Evolutionary conservation across 2,888 invertebrate species (phyloP).

Genomic region (Oegoconia quadripuncta): DNA sequence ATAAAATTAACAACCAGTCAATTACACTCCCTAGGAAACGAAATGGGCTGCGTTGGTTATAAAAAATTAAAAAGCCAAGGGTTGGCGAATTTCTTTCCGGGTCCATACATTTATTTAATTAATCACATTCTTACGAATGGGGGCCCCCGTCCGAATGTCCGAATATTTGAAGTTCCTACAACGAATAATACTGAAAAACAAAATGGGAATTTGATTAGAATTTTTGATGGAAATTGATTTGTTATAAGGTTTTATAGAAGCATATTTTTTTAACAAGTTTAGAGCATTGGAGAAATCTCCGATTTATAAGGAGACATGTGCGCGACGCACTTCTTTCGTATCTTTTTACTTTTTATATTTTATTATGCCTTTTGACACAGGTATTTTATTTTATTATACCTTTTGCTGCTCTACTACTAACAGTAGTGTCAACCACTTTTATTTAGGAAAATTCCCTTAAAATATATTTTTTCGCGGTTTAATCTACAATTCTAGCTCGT

Average conservation of each 20-base stretch:
- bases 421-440: too few relatives aligned
- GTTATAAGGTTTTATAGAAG: background rate
- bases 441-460: too few relatives aligned
- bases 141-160: constrained; percentile 63
- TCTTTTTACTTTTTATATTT: too few relatives aligned
- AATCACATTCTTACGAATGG: constrained; percentile 75
- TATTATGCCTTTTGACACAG: too few relatives aligned
- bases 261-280: background rate
- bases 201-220: constrained; percentile 13
- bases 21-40: constrained; percentile 56
- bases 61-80: constrained; percentile 66
- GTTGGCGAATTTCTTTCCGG: constrained; percentile 69
- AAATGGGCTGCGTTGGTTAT: constrained; percentile 64
- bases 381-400: too few relatives aligned
- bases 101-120: constrained; percentile 75
- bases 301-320: too few relatives aligned
- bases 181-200: constrained; percentile 9
- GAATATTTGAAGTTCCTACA: constrained; percentile 60
- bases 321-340: too few relatives aligned
- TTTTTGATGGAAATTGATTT: constrained; percentile 5
- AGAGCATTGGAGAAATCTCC: too few relatives aligned
- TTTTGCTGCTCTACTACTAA: too few relatives aligned
- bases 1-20: constrained; percentile 68
- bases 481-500: too few relatives aligned
- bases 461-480: too few relatives aligned